Conservation (phyloP, 2,888 invertebrate genomes). For the Tetragonula carbonaria region DNA sequence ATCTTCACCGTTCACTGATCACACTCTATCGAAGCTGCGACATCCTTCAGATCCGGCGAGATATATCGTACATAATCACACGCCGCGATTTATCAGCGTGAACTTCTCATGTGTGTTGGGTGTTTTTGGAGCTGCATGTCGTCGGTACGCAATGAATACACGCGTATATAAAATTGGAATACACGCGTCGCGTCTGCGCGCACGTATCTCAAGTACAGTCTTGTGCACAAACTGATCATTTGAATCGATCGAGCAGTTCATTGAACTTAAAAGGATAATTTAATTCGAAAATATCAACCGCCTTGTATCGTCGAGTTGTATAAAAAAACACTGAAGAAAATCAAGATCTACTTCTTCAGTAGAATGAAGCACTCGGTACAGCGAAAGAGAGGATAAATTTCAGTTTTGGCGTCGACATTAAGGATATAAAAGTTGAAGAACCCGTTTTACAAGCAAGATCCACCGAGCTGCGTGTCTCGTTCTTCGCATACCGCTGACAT, state of each 20-base stretch:
- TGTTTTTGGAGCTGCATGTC: slow-evolving; percentile 1
- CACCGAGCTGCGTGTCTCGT: slow-evolving; percentile 16
- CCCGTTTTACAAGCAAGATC: slow-evolving; percentile 48
- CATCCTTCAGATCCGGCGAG: too few relatives aligned
- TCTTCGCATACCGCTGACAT: slow-evolving; percentile 28
- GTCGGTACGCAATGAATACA: neutral
- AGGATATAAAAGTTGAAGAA: slow-evolving; percentile 50
- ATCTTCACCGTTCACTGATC: slow-evolving; percentile 17
- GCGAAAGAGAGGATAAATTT: neutral
- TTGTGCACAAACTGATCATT: slow-evolving; percentile 6
- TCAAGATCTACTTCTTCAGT: neutral
- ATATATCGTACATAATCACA: neutral
- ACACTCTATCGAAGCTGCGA: neutral
- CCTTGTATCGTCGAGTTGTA: neutral
- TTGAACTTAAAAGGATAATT: slow-evolving; percentile 3
- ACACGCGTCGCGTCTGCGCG: slow-evolving; percentile 4
- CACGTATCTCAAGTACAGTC: neutral
- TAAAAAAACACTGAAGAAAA: neutral
- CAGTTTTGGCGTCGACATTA: neutral
- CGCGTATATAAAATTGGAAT: neutral
- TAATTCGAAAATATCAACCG: neutral
- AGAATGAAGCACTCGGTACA: neutral
- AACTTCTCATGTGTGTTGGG: neutral
- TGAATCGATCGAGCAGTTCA: slow-evolving; percentile 12
- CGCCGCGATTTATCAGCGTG: neutral